Evolutionary conservation across 2,888 invertebrate genomes (phyloP), one percentile per base, ranked within the genome.

Genomic region (Tanypteryx hageni): DNA sequence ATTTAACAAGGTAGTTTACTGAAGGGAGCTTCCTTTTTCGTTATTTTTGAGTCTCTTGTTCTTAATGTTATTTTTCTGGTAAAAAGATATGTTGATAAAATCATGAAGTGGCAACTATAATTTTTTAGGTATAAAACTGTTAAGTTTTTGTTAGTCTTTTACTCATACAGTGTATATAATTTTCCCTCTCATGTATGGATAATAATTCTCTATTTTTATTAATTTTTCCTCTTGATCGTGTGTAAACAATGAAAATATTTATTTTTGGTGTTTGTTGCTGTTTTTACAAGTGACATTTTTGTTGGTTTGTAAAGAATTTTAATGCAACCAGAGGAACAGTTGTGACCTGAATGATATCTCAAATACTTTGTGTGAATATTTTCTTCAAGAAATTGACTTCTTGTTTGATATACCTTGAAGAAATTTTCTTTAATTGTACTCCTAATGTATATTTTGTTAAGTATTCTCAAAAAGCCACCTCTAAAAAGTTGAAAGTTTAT

Each of bases 251-350:
- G 1, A 44, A 44, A 44, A 44, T 44, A 44, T 44, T 44, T 44
- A 44, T 44, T 61, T 61, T 16, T 13, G 61, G 18, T 16, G 1
- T n/a, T n/a, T 68, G 68, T n/a, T 7, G 16, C 16, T 7, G 64
- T 68, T 68, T 44, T 68, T 22, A 68, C 10, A 18, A 44, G 44
- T 44, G 44, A 44, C 1, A n/a, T 59, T 58, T 18, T 13, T 27
- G 27, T n/a, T 59, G 27, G 13, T 57, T 22, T 86, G 58, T 61
- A 86, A 16, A 61, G 31, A 27, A 56, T 89, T 89, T 89, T 89
- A 89, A 89, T 89, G 89, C 89, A 89, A 44, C 89, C 89, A 89
- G 56, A 44, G 61, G 44, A 89, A 44, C 64, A 56, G n/a, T 83
- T 13, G 2, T 89, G 18, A 64, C 9, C 11, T 56, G 18, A 64